Base-by-base conservation (phyloP, 2,888 invertebrate species). In the Hesperia comma region DNA sequence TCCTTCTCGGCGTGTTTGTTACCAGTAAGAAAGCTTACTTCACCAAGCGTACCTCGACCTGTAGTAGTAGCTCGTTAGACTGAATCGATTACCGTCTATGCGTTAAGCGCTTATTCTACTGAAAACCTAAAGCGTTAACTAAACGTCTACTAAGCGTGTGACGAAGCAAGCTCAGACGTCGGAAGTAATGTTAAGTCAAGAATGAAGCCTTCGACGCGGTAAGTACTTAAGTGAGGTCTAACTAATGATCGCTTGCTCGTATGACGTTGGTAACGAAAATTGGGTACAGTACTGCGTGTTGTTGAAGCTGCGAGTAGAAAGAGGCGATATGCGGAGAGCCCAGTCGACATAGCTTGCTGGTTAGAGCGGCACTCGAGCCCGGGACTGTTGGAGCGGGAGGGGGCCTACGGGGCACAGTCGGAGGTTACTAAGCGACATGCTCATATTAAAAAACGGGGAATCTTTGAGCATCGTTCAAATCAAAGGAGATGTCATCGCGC, bases 11-110 rank as follows among this genome's bases (percentile, higher is more conserved):
- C 81, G 79, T 80, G 76, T 80, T 74, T 80, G 76, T 80, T 74
- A 75, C 77, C 77, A 79, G 77, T 78, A 78, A 69, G 64, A 77
- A 83, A 83, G 83, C 84, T 79, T 79, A 75, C 72, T 75, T 79
- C 80, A 83, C 80, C 83, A 84, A 87, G 87, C 86, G 81, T 77
- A 85, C 86, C 85, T 80, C 77, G 77, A 78, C 82, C 84, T 78
- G 78, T 74, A 74, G 77, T 76, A 74, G 81, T 78, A 77, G 79
- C 77, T 74, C 77, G 80, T 77, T 73, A 77, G 75, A 76, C 75
- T 71, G 76, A 75, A 77, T 76, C 71, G 73, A 79, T 77, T 80
- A 77, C 82, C 76, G 76, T 79, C 80, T 80, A 81, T 80, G 78
- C 80, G 58, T n/a, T 80, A 75, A 85, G 84, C 84, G 77, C 79